These are phyloP conservation scores for Slavum lentiscoides DNA, from an alignment of 2,888 invertebrate genomes.

Conservation along the genomic window DNA sequence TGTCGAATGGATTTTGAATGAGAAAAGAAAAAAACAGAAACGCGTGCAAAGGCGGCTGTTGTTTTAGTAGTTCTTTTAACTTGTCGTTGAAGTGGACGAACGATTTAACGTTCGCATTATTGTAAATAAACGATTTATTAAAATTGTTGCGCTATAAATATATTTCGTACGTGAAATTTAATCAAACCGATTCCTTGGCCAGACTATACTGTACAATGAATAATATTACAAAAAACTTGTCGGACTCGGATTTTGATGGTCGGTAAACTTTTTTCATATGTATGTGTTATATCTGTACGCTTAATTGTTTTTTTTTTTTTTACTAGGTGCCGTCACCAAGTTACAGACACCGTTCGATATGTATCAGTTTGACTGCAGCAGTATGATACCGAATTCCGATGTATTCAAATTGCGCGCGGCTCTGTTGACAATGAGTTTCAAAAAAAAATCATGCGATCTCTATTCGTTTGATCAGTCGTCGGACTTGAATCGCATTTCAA, in stretches of 20 bases:
- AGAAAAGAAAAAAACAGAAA: no score
- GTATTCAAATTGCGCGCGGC: conserved; percentile 25
- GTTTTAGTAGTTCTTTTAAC: no score
- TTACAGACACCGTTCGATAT: conserved; percentile 16
- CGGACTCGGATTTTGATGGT: background rate
- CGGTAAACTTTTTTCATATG: background rate
- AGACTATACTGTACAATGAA: background rate
- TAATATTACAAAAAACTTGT: background rate
- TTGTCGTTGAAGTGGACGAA: no score
- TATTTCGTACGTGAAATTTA: no score
- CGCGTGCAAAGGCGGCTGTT: no score
- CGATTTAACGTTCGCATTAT: no score
- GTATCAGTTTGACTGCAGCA: conserved; percentile 7
- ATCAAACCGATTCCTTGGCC: no score
- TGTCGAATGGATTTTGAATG: no score
- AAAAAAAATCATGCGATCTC: conserved; percentile 30
- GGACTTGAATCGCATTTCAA: background rate
- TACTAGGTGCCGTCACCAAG: background rate
- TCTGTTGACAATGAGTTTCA: conserved; percentile 22
- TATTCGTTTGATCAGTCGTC: conserved; percentile 28
- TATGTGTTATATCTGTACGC: no score
- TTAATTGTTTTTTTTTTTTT: no score
- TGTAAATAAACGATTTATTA: no score
- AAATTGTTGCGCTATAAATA: no score
- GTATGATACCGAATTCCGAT: background rate